These are phyloP conservation scores for Lasioglossum marginatum DNA, from an alignment of 2,888 invertebrate genomes.

Conservation along the genomic window DNA sequence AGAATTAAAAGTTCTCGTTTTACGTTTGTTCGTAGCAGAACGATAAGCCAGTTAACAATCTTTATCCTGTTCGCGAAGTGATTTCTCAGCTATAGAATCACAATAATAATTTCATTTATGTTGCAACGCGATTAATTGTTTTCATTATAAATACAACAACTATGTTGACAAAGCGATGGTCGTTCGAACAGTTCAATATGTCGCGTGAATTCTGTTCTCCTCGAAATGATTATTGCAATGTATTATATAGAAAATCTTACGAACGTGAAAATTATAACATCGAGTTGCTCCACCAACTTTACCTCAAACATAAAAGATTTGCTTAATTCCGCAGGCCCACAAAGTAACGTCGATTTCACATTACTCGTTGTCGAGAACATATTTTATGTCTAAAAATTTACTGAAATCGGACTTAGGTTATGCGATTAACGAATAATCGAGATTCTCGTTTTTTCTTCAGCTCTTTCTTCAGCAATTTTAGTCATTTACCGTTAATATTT, in stretches of 20 bases:
- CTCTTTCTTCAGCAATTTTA: not conserved
- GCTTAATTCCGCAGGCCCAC: conserved; percentile 72
- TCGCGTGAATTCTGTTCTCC: not conserved
- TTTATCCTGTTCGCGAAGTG: not conserved
- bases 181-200: not conserved
- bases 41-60: not conserved
- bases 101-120: not conserved
- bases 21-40: not conserved
- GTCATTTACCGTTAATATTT: not conserved
- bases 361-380: conserved; percentile 58
- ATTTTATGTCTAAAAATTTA: not conserved
- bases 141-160: not conserved
- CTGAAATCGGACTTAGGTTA: conserved; percentile 42
- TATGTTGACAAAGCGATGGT: not conserved
- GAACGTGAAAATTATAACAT: not conserved
- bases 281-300: conserved; percentile 3
- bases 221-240: not conserved
- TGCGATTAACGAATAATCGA: not conserved
- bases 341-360: conserved; percentile 73
- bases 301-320: conserved; percentile 80
- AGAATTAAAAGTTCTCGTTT: not conserved
- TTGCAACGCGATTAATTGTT: not conserved
- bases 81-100: not conserved
- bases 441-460: not conserved
- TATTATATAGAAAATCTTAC: not conserved